Percentiles rank a stretch among this genome's conserved stretches.
Evolutionary conservation across 1,140 invertebrate species (phyloP).

Genomic region (Gonatopus flavifemur): DNA sequence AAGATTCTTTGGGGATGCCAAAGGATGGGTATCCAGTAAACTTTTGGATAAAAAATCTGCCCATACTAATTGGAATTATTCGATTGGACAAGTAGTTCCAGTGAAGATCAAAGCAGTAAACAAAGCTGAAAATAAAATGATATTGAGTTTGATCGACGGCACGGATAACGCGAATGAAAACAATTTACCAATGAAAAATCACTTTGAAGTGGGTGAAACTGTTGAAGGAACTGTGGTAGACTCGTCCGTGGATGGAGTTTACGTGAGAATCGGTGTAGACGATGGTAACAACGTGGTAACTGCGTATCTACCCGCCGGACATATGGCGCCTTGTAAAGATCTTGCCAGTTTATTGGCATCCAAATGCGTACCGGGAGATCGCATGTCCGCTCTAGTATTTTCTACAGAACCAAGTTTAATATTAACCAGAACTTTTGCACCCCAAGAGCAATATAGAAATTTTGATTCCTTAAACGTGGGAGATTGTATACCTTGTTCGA

Average conservation of each 20-base stretch:
- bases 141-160: slow-evolving; percentile 40
- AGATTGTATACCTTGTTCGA: slow-evolving; percentile 39
- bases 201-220: slow-evolving; percentile 38
- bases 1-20: slow-evolving; percentile 63
- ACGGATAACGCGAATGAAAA: slow-evolving; percentile 8
- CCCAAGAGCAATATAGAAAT: slow-evolving; percentile 12
- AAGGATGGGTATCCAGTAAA: slow-evolving; percentile 60
- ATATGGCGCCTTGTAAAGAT: slow-evolving; percentile 43
- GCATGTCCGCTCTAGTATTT: slow-evolving; percentile 40
- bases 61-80: slow-evolving; percentile 56
- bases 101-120: slow-evolving; percentile 54
- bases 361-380: slow-evolving; percentile 33
- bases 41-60: slow-evolving; percentile 57
- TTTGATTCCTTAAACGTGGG: slow-evolving; percentile 34
- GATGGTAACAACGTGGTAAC: slow-evolving; percentile 4
- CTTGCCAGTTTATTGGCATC: slow-evolving; percentile 34
- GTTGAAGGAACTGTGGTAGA: slow-evolving; percentile 40
- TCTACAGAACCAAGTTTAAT: slow-evolving; percentile 36
- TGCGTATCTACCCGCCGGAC: slow-evolving; percentile 46
- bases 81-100: slow-evolving; percentile 64
- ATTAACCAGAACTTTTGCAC: slow-evolving; percentile 36
- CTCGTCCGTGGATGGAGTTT: slow-evolving; percentile 37
- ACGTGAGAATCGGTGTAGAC: slow-evolving; percentile 26
- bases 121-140: slow-evolving; percentile 46
- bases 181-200: not conserved